Evolutionary conservation across 2,797 vertebrate species (phyloP).

Genomic region (Tauraco hartlaubi): DNA sequence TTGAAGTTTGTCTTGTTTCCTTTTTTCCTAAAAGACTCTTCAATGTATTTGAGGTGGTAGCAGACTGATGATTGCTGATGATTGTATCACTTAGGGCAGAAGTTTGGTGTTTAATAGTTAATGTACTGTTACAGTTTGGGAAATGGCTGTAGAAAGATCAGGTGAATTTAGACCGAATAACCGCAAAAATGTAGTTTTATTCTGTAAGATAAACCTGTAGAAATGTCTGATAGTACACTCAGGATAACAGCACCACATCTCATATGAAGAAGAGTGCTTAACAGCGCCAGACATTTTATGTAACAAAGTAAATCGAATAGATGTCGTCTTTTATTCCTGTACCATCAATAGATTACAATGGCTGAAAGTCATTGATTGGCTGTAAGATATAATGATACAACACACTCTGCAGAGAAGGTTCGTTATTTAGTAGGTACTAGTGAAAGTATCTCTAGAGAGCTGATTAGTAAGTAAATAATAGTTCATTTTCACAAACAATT

Average conservation of each 20-base stretch:
- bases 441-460: not conserved
- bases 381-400: not conserved
- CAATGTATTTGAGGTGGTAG: not conserved
- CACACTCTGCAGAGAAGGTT: not conserved
- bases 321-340: not conserved
- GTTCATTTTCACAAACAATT: not conserved
- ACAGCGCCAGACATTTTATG: not conserved
- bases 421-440: not conserved
- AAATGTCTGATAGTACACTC: not conserved
- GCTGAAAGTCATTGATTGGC: not conserved
- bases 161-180: not conserved
- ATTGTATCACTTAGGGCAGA: not conserved
- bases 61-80: not conserved
- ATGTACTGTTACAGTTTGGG: not conserved
- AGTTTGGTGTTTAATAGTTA: not conserved
- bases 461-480: not conserved
- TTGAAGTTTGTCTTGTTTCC: not conserved
- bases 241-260: not conserved
- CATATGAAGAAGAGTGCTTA: not conserved
- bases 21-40: not conserved
- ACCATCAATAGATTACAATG: not conserved
- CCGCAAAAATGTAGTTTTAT: not conserved
- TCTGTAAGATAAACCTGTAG: not conserved
- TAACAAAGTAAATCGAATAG: rapidly evolving
- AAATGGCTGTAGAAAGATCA: not conserved